Evolutionary conservation across 2,797 vertebrate species (phyloP).

Genomic region (Pantherophis vulpinus): DNA sequence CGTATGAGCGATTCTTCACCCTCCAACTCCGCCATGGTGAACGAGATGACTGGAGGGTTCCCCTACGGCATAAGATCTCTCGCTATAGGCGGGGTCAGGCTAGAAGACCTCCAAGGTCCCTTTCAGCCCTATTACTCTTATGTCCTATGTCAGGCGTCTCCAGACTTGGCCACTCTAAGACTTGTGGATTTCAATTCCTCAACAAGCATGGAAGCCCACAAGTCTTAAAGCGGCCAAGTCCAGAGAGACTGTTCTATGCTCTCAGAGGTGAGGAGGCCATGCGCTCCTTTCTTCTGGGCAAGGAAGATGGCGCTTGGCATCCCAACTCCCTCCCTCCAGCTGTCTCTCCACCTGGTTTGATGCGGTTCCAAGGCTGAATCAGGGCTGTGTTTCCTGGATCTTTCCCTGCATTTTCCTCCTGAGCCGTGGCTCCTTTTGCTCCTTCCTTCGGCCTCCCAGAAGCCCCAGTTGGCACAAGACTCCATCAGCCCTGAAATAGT

Average conservation of each 20-base stretch:
- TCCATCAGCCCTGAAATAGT: not conserved
- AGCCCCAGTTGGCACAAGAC: not conserved
- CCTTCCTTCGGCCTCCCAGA: too few relatives aligned
- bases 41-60: not conserved
- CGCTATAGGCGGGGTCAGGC: not conserved
- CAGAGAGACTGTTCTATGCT: not conserved
- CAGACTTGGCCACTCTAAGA: not conserved
- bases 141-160: not conserved
- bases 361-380: not conserved
- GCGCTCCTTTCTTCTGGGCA: not conserved
- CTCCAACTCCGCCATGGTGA: not conserved
- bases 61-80: not conserved
- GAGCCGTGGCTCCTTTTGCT: not conserved
- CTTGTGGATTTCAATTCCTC: not conserved
- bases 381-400: not conserved
- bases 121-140: not conserved
- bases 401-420: not conserved
- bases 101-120: not conserved
- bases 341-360: not conserved
- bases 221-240: not conserved
- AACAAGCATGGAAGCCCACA: too few relatives aligned
- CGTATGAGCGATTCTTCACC: not conserved
- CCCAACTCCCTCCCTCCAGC: not conserved
- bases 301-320: not conserved
- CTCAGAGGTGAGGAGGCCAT: not conserved